These are phyloP conservation scores for Lobophora halterata DNA, from an alignment of 2,888 invertebrate species.

Conservation along the genomic window DNA sequence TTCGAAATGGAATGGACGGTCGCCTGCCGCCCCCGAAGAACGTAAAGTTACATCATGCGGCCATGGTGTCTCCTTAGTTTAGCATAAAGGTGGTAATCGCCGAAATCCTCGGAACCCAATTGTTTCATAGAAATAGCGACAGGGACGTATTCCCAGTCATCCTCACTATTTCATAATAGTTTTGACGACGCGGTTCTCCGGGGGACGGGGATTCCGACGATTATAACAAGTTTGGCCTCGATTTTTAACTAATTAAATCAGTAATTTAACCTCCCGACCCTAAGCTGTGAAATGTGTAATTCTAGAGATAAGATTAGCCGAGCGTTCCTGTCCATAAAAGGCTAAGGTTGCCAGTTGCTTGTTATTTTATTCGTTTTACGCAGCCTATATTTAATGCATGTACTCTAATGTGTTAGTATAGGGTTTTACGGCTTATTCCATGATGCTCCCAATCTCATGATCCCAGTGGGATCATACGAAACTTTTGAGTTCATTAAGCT, in stretches of 20 bases:
- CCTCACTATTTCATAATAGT: conserved; percentile 1
- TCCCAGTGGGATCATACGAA: too few species aligned
- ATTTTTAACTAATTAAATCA: conserved; percentile 58
- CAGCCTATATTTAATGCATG: conserved; percentile 54
- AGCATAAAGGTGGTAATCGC: conserved; percentile 55
- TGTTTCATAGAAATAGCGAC: conserved; percentile 4
- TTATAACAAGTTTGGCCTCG: conserved; percentile 67
- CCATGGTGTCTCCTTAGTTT: conserved; percentile 73
- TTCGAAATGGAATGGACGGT: conserved; percentile 29
- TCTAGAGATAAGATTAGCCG: conserved; percentile 45
- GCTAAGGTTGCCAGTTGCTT: conserved; percentile 53
- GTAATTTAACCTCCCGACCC: conserved; percentile 56
- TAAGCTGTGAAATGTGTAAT: conserved; percentile 77
- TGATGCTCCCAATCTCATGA: too few species aligned
- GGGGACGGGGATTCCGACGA: conserved; percentile 32
- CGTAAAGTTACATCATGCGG: conserved; percentile 74
- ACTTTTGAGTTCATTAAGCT: too few species aligned
- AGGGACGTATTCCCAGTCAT: conserved; percentile 3
- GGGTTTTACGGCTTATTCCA: too few species aligned
- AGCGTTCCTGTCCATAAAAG: conserved; percentile 40
- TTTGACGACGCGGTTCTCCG: conserved; percentile 7
- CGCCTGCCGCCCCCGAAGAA: conserved; percentile 48
- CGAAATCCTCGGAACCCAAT: conserved; percentile 41
- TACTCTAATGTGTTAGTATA: conserved; percentile 50
- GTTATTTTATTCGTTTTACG: conserved; percentile 48